Evolutionary conservation across 2,113 vertebrate species (phyloP), one percentile per base, ranked within the genome.

Genomic region (Synchiropus splendidus): DNA sequence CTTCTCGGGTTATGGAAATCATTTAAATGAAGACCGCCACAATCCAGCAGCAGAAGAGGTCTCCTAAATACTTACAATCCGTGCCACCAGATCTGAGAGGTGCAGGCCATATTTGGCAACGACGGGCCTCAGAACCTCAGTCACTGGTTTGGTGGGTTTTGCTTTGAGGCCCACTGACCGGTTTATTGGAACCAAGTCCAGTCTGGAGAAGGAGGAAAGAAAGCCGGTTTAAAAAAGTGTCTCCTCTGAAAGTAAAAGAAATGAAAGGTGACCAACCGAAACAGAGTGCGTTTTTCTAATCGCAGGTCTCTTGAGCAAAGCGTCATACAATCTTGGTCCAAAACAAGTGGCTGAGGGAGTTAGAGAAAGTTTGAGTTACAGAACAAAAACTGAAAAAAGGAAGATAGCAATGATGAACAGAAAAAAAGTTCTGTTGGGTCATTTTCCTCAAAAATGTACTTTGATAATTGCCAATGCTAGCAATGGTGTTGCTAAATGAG

Each of bases 51-150:
- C n/a, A n/a, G n/a, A n/a, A n/a, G n/a, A n/a, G n/a, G n/a, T n/a
- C n/a, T n/a, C n/a, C n/a, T n/a, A n/a, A n/a, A n/a, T n/a, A n/a
- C 92, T 89, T 83, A 98, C 95, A 78, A 98, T 89, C 61, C 87
- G 87, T 67, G 89, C 94, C 48, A 92, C 90, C 61, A 98, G 79
- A 42, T 93, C 86, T 16, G 78, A 83, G 53, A 98, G 88, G 68
- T 94, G 90, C 78, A 98, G 83, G 61, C 93, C 94, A 1, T 98
- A 98, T 65, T 97, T 98, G 62, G 95, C 91, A 42, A 97, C 94
- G 37, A 98, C 94, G 0, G 95, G 95, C 59, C 92, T 80, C 48
- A 98, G 80, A 39, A 98, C 95, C 55, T 98, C 95, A 0, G 95
- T 95, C 44, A 98, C 94, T 0, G 95, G 92, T 62, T 98, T 98